A percentile compares a stretch with the other conserved stretches of the same genome.
These are phyloP conservation scores for Onychomys arenicola DNA, from an alignment of 2,797 vertebrate species.

Conservation along the genomic window DNA sequence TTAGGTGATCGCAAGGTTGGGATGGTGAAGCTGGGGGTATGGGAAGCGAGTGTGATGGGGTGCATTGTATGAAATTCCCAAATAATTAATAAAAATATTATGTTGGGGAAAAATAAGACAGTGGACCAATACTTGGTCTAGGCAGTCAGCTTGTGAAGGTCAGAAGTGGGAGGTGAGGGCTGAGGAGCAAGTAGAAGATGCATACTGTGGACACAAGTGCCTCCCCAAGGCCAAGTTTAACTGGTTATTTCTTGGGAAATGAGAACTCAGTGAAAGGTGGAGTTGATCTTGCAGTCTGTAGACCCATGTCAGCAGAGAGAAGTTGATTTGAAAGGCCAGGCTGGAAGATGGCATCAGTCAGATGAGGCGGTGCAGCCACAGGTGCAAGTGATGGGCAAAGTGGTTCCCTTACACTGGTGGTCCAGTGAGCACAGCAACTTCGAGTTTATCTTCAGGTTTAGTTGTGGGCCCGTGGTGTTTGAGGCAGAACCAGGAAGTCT, in stretches of 20 bases:
- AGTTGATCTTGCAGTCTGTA: not conserved
- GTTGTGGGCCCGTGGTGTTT: not conserved
- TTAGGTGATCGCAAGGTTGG: not conserved
- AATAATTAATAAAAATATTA: not conserved
- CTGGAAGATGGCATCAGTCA: not conserved
- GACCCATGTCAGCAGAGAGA: not conserved
- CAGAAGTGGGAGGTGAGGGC: not conserved
- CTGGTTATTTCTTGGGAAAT: not conserved
- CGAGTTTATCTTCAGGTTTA: not conserved
- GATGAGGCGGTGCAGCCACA: accelerated
- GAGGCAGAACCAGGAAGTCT: slow-evolving; percentile 20
- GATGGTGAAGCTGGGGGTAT: too few species aligned
- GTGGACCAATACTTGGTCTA: too few species aligned
- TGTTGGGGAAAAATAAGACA: not conserved
- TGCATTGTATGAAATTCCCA: not conserved
- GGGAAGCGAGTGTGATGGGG: not conserved
- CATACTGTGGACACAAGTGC: too few species aligned
- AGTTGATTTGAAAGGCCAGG: not conserved
- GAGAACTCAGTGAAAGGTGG: not conserved
- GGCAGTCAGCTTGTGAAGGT: not conserved
- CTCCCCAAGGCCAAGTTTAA: not conserved
- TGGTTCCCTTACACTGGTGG: not conserved
- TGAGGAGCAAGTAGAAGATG: not conserved
- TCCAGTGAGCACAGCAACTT: not conserved
- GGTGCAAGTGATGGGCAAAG: not conserved